A percentile compares a stretch with the other conserved stretches of the same genome.
These are phyloP conservation scores for Callorhinus ursinus DNA, from an alignment of 2,113 vertebrate species.

Conservation along the genomic window DNA sequence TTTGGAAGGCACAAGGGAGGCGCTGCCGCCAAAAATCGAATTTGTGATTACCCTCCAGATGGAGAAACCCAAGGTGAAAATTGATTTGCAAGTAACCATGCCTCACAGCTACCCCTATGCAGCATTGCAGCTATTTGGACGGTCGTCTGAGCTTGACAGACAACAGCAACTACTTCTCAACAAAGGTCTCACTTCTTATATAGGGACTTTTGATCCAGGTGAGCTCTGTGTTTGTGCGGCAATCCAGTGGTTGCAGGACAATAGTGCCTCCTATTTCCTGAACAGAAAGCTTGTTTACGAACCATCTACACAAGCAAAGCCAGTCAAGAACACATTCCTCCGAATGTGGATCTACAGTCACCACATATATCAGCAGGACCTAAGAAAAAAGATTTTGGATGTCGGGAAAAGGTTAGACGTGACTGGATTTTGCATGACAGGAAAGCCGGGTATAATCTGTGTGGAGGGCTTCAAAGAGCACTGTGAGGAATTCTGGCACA, in stretches of 20 bases:
- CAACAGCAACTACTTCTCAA: slow-evolving; percentile 87
- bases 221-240: slow-evolving; percentile 84
- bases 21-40: slow-evolving; percentile 81
- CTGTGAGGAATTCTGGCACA: slow-evolving; percentile 88
- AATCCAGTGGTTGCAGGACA: slow-evolving; percentile 87
- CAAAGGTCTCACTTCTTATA: slow-evolving; percentile 77
- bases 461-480: slow-evolving; percentile 84
- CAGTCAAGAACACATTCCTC: slow-evolving; percentile 72
- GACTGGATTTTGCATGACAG: slow-evolving; percentile 88
- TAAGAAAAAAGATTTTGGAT: slow-evolving; percentile 88
- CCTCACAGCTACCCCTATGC: slow-evolving; percentile 84
- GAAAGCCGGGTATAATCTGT: slow-evolving; percentile 89
- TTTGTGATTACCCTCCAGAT: slow-evolving; percentile 80
- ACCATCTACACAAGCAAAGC: neutral
- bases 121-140: slow-evolving; percentile 84
- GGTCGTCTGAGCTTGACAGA: slow-evolving; percentile 83
- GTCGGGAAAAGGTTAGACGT: slow-evolving; percentile 85
- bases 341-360: slow-evolving; percentile 90
- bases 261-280: slow-evolving; percentile 79
- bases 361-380: slow-evolving; percentile 88
- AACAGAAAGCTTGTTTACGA: neutral
- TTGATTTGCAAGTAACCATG: slow-evolving; percentile 86
- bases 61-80: slow-evolving; percentile 83
- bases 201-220: slow-evolving; percentile 82
- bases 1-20: slow-evolving; percentile 70